Evolutionary conservation across 2,888 invertebrate genomes (phyloP).

Genomic region (Lucinisca nassula): DNA sequence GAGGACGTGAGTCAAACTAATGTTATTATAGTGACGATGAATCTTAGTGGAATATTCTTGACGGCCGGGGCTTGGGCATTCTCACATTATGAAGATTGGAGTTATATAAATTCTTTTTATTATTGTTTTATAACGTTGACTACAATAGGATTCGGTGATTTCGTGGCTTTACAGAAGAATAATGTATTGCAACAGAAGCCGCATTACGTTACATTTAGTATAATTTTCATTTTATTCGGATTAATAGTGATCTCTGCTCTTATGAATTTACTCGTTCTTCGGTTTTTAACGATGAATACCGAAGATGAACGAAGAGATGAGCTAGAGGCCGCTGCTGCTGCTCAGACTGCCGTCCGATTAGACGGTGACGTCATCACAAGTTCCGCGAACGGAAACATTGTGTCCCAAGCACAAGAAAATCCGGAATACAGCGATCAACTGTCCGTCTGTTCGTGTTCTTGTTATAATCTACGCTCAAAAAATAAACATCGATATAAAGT

Average conservation of each 20-base stretch:
- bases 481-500: constrained; percentile 89
- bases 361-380: constrained; percentile 97
- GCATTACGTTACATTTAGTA: constrained; percentile 98
- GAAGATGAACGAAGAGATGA: constrained; percentile 99
- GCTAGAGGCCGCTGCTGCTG: constrained; percentile 97
- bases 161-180: constrained; percentile 99
- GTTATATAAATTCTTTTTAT: constrained; percentile 95
- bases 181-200: constrained; percentile 97
- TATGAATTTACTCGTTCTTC: constrained; percentile 97
- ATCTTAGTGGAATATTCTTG: constrained; percentile 97
- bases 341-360: constrained; percentile 97
- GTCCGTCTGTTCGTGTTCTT: constrained; percentile 96
- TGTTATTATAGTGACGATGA: constrained; percentile 93
- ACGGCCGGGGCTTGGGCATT: constrained; percentile 98
- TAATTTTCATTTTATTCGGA: constrained; percentile 99
- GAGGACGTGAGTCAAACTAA: constrained; percentile 95
- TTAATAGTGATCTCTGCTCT: constrained; percentile 99
- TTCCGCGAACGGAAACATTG: constrained; percentile 88
- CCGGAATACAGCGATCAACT: constrained; percentile 91
- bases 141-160: constrained; percentile 99
- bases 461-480: constrained; percentile 89
- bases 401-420: constrained; percentile 88
- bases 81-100: constrained; percentile 98
- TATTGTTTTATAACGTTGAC: constrained; percentile 99
- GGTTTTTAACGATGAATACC: constrained; percentile 99